Evolutionary conservation across 1,140 invertebrate species (phyloP).

Genomic region (Eulimnadia texana): DNA sequence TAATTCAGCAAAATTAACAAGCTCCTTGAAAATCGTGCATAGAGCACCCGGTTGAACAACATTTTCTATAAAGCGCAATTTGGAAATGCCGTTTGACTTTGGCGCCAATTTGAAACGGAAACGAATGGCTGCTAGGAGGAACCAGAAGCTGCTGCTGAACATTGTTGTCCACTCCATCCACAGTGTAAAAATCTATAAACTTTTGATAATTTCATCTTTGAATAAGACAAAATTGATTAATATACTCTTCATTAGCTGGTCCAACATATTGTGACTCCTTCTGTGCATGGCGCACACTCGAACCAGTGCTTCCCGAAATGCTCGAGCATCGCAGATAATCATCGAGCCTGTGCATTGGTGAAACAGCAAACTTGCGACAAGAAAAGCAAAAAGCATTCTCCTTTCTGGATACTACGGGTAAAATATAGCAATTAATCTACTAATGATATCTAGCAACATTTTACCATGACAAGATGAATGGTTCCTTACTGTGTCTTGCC

Average conservation of each 20-base stretch:
- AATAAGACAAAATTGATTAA: neutral
- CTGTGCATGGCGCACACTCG: neutral
- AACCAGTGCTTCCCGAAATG: neutral
- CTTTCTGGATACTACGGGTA: no score
- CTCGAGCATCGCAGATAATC: neutral
- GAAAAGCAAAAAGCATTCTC: no score
- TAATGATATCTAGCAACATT: no score
- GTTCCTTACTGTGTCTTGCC: no score
- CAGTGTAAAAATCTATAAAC: neutral
- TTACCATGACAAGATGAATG: no score
- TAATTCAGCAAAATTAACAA: neutral
- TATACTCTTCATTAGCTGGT: neutral
- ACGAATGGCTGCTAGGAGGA: no score
- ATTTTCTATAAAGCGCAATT: neutral
- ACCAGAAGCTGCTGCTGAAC: no score
- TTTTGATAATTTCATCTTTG: neutral
- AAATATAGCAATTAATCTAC: no score
- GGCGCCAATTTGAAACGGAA: no score
- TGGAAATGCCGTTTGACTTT: neutral
- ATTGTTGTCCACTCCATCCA: neutral
- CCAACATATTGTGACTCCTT: neutral
- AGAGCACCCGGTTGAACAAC: neutral
- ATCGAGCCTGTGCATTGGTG: neutral
- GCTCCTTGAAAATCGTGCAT: neutral
- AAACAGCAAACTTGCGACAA: no score